Percentiles rank a stretch among this genome's conserved stretches.
These are phyloP conservation scores for Turnix velox DNA, from an alignment of 2,113 vertebrate species.

Conservation along the genomic window DNA sequence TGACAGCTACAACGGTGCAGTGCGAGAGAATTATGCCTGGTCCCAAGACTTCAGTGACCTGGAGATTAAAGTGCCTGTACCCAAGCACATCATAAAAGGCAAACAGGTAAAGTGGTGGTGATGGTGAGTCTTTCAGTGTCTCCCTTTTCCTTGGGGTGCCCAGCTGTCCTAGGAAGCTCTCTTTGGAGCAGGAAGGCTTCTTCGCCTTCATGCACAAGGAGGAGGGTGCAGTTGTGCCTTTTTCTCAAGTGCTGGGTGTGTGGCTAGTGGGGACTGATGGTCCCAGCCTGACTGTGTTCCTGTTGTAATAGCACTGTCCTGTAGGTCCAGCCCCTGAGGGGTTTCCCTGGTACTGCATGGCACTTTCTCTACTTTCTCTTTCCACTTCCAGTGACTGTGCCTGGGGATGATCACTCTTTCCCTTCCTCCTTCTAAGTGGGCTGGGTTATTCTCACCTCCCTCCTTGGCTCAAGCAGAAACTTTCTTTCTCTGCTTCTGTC, in stretches of 20 bases:
- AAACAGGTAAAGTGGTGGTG: slow-evolving; percentile 77
- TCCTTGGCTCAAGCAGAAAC: background rate
- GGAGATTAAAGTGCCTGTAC: slow-evolving; percentile 90
- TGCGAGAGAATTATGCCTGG: slow-evolving; percentile 85
- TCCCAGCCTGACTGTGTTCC: background rate
- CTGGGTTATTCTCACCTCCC: background rate
- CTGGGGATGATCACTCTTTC: background rate
- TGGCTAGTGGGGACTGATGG: background rate
- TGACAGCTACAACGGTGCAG: slow-evolving; percentile 94
- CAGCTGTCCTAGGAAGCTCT: background rate
- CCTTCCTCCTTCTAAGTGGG: background rate
- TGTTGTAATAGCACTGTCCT: background rate
- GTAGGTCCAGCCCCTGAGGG: background rate
- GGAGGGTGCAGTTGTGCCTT: background rate
- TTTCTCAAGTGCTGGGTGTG: background rate
- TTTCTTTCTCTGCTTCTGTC: background rate
- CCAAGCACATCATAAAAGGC: slow-evolving; percentile 84
- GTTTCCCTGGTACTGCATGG: background rate
- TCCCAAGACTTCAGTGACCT: slow-evolving; percentile 93
- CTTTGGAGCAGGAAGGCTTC: background rate
- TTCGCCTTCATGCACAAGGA: background rate
- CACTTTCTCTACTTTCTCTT: background rate
- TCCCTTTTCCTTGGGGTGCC: accelerated
- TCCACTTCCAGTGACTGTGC: background rate
- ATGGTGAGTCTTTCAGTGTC: background rate